Base-by-base conservation (phyloP, 92 coral and sea anemone genomes). In the Heteractis magnifica region DNA sequence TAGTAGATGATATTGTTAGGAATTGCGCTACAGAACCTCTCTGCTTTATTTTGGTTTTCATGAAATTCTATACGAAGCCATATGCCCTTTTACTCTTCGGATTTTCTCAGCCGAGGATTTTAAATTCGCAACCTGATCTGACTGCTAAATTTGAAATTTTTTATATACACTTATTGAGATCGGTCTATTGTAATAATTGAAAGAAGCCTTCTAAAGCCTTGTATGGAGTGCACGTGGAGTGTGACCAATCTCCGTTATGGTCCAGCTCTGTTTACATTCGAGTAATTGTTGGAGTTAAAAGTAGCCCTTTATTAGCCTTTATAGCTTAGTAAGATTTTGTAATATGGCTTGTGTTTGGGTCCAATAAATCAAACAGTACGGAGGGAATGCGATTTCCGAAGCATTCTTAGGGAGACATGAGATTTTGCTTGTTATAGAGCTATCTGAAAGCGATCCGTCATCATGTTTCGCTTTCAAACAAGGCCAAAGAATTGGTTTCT, bases 221-320 rank as follows among this genome's bases (percentile, higher is more conserved):
- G 84, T 81, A 81, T 81, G 84, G 84, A 18, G 48, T 70, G 84
- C 84, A 81, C 84, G 84, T 81, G 84, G 84, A 81, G 75, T 81
- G 84, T 81, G 84, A 81, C 84, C 77, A 52, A 65, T 68, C 78
- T 4, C 84, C 84, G 84, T 81, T 81, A 81, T 62, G 84, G 49
- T 71, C 84, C 84, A 81, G 13, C 68, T 60, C 84, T 81, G 84
- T 81, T 81, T 81, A 81, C 84, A 68, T 81, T 81, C 77, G 55
- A 56, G 83, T 34, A 68, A 81, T 65, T 81, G 77, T 70, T 68
- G 6, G 84, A 81, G 55, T 81, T 71, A 49, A 16, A 81, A 81
- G 84, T 81, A 62, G 75, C 10, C 20, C 58, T 81, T 80, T 80
- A 80, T 80, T 80, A 80, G 68, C 75, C 70, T 80, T 81, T 19